Conservation (phyloP, 2,888 invertebrate species). For the Onchidella celtica region DNA sequence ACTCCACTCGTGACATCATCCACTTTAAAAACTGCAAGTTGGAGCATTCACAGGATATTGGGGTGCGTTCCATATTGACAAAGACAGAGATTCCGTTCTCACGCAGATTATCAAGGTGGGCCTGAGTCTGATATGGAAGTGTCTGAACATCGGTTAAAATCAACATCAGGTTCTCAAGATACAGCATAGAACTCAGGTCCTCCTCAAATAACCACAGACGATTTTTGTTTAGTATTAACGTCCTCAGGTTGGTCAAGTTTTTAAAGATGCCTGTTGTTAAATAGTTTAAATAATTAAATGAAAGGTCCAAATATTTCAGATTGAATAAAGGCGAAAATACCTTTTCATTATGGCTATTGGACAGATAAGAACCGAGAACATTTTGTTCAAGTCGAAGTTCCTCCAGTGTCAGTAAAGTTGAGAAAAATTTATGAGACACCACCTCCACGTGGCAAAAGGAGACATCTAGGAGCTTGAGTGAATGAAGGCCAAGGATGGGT, state of each 20-base stretch:
- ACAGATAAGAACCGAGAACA: not conserved
- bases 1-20: slow-evolving; percentile 29
- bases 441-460: slow-evolving; percentile 14
- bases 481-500: slow-evolving; percentile 39
- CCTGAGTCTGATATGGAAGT: slow-evolving; percentile 13
- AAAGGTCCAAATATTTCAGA: slow-evolving; percentile 4
- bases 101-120: slow-evolving; percentile 22
- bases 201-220: not conserved
- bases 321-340: not conserved
- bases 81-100: slow-evolving; percentile 4
- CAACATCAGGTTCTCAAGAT: slow-evolving; percentile 12
- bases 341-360: too few relatives aligned
- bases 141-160: not conserved
- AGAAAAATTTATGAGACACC: slow-evolving; percentile 32
- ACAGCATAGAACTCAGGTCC: slow-evolving; percentile 14
- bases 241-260: not conserved
- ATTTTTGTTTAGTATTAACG: not conserved
- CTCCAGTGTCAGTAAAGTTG: not conserved
- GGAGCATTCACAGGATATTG: slow-evolving; percentile 36
- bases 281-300: not conserved
- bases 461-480: slow-evolving; percentile 24
- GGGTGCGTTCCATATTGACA: slow-evolving; percentile 29
- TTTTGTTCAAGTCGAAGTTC: slow-evolving; percentile 23
- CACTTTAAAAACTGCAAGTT: slow-evolving; percentile 44
- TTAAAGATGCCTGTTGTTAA: not conserved